phyloP scores from a whole-genome alignment of 1,140 invertebrate genomes.

The Hesperophylax magnus region DNA sequence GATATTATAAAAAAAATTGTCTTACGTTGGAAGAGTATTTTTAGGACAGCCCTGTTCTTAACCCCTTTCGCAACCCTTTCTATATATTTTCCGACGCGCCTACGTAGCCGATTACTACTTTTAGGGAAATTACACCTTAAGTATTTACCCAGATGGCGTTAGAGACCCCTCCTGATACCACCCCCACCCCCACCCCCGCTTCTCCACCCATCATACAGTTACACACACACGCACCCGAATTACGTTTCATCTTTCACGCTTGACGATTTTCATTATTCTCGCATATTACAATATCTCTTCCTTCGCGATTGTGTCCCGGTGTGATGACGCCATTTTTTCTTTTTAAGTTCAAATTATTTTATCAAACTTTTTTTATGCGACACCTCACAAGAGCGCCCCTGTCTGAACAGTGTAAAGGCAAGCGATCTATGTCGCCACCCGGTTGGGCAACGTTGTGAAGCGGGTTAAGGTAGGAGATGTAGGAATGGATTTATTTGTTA shows the following conservation, averaged over 20 bases:
- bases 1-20: too few species aligned
- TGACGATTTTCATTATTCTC: slow-evolving; percentile 46
- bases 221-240: slow-evolving; percentile 39
- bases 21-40: neutral
- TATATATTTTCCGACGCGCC: slow-evolving; percentile 54
- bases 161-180: slow-evolving; percentile 36
- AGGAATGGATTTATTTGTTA: too few species aligned
- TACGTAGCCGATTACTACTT: slow-evolving; percentile 56
- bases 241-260: slow-evolving; percentile 44
- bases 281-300: slow-evolving; percentile 48
- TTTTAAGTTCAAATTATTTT: too few species aligned
- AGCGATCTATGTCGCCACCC: too few species aligned
- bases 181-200: slow-evolving; percentile 23
- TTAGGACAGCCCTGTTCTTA: slow-evolving; percentile 12
- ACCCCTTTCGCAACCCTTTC: slow-evolving; percentile 51
- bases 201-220: slow-evolving; percentile 33
- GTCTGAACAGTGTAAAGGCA: too few species aligned
- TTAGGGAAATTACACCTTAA: slow-evolving; percentile 58
- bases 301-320: slow-evolving; percentile 36
- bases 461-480: too few species aligned
- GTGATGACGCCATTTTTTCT: slow-evolving; percentile 12
- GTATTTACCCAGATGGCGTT: slow-evolving; percentile 57
- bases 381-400: too few species aligned
- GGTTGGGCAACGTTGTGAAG: too few species aligned
- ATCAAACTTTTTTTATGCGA: neutral